Evolutionary conservation across 2,888 invertebrate genomes (phyloP), one percentile per base, ranked within the genome.

Genomic region (Druceiella hillmani): DNA sequence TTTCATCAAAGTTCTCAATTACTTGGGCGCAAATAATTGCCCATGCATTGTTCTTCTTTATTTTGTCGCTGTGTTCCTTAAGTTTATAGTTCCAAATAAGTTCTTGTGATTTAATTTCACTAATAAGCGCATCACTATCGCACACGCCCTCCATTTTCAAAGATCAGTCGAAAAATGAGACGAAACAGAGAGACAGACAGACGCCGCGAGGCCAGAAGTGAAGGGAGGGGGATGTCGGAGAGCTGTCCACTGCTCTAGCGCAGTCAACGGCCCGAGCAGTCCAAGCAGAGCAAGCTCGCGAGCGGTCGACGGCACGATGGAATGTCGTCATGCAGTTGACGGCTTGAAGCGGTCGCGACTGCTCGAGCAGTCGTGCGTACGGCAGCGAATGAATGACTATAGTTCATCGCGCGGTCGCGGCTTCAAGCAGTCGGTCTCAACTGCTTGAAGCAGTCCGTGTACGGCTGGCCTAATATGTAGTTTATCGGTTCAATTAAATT

Each of bases 321-420:
- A 44, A 46, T 46, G 41, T 46, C 43, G 29, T 43, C 43, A 47
- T 45, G 45, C 16, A 48, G 45, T 46, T 48, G 44, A 47, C 48
- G 44, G 48, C 49, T 47, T 49, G 45, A 49, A 48, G 48, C 44
- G 45, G 45, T 45, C 44, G 47, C 44, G 48, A 48, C 50, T 47
- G 48, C 48, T 48, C 47, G 47, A 50, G 50, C 50, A 45, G 47
- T 42, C n/a, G n/a, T n/a, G n/a, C n/a, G 47, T 46, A 46, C 45
- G 45, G 44, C 46, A 45, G 45, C 45, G 40, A 45, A 45, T 44
- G 45, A 47, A 49, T 47, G 44, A 13, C 30, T 41, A 38, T 41
- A 41, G 41, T 41, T 41, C 37, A 40, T 37, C 24, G 17, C 36
- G 38, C 40, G 41, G 41, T 44, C 43, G 41, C 45, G 33, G 46